Conservation (phyloP, 2,888 invertebrate species). For the Idaea straminata region DNA sequence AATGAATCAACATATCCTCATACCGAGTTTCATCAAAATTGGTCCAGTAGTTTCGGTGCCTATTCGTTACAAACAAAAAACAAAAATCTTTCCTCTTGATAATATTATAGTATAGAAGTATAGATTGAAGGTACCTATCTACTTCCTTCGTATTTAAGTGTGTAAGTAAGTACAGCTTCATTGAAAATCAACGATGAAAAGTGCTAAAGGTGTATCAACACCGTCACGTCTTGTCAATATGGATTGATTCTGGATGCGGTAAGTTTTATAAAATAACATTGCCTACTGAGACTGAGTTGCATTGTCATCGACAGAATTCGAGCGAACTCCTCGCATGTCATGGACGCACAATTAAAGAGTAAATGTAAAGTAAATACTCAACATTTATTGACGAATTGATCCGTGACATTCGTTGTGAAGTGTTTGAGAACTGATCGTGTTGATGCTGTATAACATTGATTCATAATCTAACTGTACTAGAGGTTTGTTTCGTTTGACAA, state of each 20-base stretch:
- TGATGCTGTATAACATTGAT: not conserved
- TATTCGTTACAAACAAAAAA: no score
- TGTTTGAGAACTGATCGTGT: constrained; percentile 27
- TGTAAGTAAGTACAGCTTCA: not conserved
- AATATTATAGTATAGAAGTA: no score
- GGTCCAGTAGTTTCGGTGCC: no score
- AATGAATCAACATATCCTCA: no score
- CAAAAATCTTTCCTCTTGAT: no score
- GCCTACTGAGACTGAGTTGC: constrained; percentile 49
- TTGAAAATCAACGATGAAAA: not conserved
- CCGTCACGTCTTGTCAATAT: not conserved
- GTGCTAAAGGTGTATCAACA: not conserved
- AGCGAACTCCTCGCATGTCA: constrained; percentile 53
- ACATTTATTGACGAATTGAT: constrained; percentile 70
- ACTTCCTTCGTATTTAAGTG: no score
- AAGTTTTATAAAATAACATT: constrained; percentile 52
- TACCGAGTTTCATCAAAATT: no score
- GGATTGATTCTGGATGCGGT: constrained; percentile 15
- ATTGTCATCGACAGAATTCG: constrained; percentile 63
- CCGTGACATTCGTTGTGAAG: constrained; percentile 60
- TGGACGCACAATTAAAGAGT: constrained; percentile 66
- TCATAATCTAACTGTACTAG: not conserved
- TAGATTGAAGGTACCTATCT: no score
- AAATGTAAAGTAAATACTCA: constrained; percentile 76
- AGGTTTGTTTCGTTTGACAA: not conserved